Conservation (phyloP, 2,797 vertebrate species). For the Erpetoichthys calabaricus region DNA sequence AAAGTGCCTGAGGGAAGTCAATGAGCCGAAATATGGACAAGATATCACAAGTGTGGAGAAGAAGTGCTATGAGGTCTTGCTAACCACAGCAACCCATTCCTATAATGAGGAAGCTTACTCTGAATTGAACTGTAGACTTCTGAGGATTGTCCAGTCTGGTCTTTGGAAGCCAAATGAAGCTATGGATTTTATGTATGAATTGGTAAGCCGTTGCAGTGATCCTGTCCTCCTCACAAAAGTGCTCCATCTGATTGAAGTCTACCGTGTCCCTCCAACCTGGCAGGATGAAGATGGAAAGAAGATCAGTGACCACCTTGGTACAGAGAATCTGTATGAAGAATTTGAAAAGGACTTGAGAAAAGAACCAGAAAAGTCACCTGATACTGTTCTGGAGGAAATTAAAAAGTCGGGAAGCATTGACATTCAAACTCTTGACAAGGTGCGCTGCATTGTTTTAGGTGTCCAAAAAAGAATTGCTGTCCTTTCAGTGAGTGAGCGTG, state of each 20-base stretch:
- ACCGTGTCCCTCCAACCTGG: background rate
- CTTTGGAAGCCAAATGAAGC: too few species aligned
- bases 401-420: slow-evolving; percentile 5
- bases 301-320: background rate
- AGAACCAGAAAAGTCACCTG: slow-evolving; percentile 17
- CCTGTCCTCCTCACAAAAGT: background rate
- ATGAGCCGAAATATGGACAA: too few species aligned
- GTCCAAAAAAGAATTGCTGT: slow-evolving; percentile 4
- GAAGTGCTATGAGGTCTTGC: too few species aligned
- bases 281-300: background rate
- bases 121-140: too few species aligned
- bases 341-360: slow-evolving; percentile 6
- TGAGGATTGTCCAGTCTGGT: too few species aligned
- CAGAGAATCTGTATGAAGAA: background rate
- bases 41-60: too few species aligned
- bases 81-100: too few species aligned
- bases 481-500: slow-evolving; percentile 3
- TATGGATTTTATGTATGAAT: too few species aligned
- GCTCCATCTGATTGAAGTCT: background rate
- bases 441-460: slow-evolving; percentile 5
- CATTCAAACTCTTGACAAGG: slow-evolving; percentile 8
- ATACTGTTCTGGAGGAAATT: slow-evolving; percentile 31
- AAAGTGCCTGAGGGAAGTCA: too few species aligned
- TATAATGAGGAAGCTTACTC: too few species aligned
- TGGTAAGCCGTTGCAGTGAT: background rate